Percentiles rank a stretch among this genome's conserved stretches.
Conservation (phyloP, 2,797 vertebrate species). For the Labeo calbasu region DNA sequence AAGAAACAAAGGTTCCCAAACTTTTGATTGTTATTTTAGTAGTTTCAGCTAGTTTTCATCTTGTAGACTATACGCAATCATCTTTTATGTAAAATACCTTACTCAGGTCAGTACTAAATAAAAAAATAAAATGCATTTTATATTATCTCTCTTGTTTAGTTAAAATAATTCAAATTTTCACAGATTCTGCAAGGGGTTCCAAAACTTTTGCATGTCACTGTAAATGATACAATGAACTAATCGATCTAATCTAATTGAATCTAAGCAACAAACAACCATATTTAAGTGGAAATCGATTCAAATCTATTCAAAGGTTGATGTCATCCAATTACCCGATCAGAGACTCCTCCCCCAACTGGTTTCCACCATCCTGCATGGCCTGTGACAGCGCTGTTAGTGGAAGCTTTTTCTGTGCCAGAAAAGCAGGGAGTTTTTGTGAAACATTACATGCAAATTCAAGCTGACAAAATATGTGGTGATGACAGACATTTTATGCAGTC, state of each 20-base stretch:
- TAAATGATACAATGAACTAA: neutral
- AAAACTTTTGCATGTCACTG: no score
- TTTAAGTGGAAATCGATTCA: neutral
- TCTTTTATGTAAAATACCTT: no score
- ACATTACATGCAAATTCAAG: neutral
- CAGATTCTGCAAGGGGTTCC: no score
- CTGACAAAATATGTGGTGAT: slow-evolving; percentile 19
- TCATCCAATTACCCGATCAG: slow-evolving; percentile 86
- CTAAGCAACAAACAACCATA: neutral
- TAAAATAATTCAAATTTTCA: no score
- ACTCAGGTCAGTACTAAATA: no score
- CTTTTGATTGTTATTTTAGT: no score
- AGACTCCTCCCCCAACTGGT: slow-evolving; percentile 91
- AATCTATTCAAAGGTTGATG: slow-evolving; percentile 19
- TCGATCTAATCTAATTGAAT: neutral
- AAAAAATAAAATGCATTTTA: no score
- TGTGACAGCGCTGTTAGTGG: slow-evolving; percentile 92
- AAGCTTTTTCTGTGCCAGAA: slow-evolving; percentile 89
- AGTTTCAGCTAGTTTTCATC: no score
- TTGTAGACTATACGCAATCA: no score
- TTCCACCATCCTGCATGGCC: slow-evolving; percentile 91
- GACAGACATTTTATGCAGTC: neutral
- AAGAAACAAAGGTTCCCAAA: no score
- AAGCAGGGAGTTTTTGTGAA: neutral
- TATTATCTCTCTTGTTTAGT: no score